Evolutionary conservation across 2,888 invertebrate species (phyloP).

Genomic region (Argyresthia goedartella): DNA sequence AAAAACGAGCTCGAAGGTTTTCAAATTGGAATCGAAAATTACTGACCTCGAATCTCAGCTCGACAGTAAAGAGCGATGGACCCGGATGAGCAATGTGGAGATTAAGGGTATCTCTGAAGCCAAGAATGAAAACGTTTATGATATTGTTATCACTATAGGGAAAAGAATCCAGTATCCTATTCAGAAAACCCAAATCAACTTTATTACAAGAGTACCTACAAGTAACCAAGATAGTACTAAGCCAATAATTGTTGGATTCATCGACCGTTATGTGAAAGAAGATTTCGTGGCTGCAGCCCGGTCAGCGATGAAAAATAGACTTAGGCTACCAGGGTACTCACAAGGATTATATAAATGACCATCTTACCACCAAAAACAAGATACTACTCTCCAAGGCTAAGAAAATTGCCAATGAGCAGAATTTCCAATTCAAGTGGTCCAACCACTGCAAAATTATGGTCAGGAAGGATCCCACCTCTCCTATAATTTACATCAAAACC

Average conservation of each 20-base stretch:
- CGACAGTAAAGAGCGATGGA: neutral
- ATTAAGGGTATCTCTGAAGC: neutral
- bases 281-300: constrained; percentile 15
- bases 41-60: neutral
- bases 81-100: neutral
- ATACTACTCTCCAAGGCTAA: too few species aligned
- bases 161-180: neutral
- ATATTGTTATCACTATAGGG: neutral
- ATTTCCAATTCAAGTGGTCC: too few species aligned
- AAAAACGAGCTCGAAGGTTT: neutral
- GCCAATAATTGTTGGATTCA: constrained; percentile 7
- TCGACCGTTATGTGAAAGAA: constrained; percentile 15
- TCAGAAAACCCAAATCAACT: neutral
- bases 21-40: neutral
- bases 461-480: too few species aligned
- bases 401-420: too few species aligned
- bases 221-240: neutral
- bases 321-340: too few species aligned
- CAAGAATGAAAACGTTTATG: neutral
- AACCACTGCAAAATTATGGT: too few species aligned
- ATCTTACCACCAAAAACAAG: too few species aligned
- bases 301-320: constrained; percentile 4
- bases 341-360: too few species aligned
- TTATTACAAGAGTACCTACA: neutral
- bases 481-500: too few species aligned